Evolutionary conservation across 2,888 invertebrate genomes (phyloP), one percentile per base, ranked within the genome.

Genomic region (Sthenelais limicola): DNA sequence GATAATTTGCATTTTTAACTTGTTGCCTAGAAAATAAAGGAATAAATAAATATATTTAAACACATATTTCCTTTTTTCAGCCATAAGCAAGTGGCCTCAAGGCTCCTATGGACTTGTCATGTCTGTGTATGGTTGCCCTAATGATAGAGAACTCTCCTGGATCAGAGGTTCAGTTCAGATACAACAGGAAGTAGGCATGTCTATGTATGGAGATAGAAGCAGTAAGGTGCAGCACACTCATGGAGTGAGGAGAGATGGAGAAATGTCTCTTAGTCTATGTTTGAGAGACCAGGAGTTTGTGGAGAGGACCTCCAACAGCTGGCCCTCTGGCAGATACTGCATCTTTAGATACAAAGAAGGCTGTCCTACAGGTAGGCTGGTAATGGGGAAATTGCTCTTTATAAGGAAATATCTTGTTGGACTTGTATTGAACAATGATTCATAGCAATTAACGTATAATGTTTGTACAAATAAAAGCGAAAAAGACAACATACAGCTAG

Each of bases 81-180:
- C n/a, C n/a, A n/a, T n/a, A n/a, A n/a, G n/a, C n/a, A n/a, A n/a
- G 26, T 62, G 62, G 62, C 62, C 62, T 18, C 38, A 38, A 18
- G 62, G 62, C 38, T 62, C 38, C 15, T 62, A 62, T 24, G 62
- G 62, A 4, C 35, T 62, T 12, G 7, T 38, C 1, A 62, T 62
- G 62, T 43, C 62, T 43, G 26, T 62, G 26, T 62, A 38, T 62
- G 62, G 62, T 2, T 62, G 62, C 38, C 62, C 62, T 9, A 62
- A 24, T 18, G 43, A 35, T 24, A 26, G 24, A 35, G 62, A 21
- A 35, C 43, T 62, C 18, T 24, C 35, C 12, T 62, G 62, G 62
- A 35, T 62, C 38, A 35, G 2, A 26, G 62, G 62, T 5, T 15
- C 38, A n/a, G 24, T 62, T 24, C 21, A 24, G 24, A n/a, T 62